phyloP scores from a whole-genome alignment of 1,140 invertebrate genomes.

The Eurosta solidaginis region DNA sequence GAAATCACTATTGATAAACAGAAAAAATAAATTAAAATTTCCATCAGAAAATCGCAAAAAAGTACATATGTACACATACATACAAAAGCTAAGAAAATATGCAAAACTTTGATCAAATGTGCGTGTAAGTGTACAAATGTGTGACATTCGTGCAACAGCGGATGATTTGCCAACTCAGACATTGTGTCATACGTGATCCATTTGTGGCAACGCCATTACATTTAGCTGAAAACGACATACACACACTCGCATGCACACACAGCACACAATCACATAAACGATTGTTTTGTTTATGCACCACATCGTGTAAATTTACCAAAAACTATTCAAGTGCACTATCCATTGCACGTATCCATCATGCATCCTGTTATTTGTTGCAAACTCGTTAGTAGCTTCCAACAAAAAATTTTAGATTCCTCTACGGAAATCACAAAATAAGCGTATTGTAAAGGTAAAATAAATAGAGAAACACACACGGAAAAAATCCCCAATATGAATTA shows the following conservation, averaged over 20 bases:
- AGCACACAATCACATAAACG: background rate
- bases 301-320: conserved; percentile 3
- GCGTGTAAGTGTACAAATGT: background rate
- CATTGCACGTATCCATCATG: background rate
- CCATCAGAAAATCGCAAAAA: background rate
- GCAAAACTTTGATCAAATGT: background rate
- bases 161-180: conserved; percentile 26
- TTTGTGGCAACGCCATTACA: background rate
- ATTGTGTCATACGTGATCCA: conserved; percentile 3
- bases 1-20: no score
- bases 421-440: conserved; percentile 21
- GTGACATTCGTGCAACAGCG: background rate
- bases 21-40: background rate
- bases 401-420: conserved; percentile 7
- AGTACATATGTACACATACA: background rate
- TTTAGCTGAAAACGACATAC: background rate
- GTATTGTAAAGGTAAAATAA: conserved; percentile 16
- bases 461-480: conserved; percentile 5
- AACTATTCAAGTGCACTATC: conserved; percentile 3
- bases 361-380: background rate
- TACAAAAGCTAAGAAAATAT: background rate
- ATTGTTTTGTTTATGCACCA: background rate
- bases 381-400: background rate
- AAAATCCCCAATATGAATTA: conserved; percentile 24
- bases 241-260: background rate